Base-by-base conservation (phyloP, 2,888 invertebrate genomes). In the Oscheius sp. region DNA sequence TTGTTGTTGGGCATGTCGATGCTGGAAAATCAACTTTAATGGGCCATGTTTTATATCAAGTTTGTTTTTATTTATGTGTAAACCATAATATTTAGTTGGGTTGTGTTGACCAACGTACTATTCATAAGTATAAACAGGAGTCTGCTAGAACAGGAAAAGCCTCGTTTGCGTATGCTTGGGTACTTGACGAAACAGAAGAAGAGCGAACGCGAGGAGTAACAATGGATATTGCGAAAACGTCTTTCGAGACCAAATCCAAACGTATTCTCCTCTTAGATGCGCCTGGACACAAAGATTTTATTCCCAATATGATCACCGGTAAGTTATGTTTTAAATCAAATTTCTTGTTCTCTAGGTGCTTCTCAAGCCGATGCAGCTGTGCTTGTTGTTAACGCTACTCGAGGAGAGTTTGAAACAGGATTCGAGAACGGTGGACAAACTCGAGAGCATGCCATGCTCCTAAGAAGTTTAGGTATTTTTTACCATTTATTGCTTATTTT, bases 371-470 rank as follows among this genome's bases (percentile, higher is more conserved):
- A 99, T 91, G 97, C 95, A 0, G 97, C 96, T 16, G 91, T 99
- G 43, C 90, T 99, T 25, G 98, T 99, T 0, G 94, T 99, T 0
- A 98, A 99, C 91, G 95, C 97, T 0, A 91, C 91, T 0, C 88
- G 93, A 84, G 99, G 99, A 27, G 99, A 99, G 90, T 99, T 99
- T 90, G 99, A 99, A 90, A 95, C 97, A 53, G 99, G 99, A 0
- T 99, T 99, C 90, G 97, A 98, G 87, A 93, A 93, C 83, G 98
- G 98, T 13, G 99, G 99, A 0, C 99, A 99, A 90, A 99, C 98
- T 0, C 91, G 97, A 77, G 98, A 99, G 89, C 98, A 99, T 91
- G 95, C 98, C 1, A 90, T 98, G 64, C 91, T 99, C n/a, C 93
- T 96, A 1, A 92, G 96, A 85, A 92, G 93, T 23, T 89, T 93